Base-by-base conservation (phyloP, 1,140 invertebrate species). In the Panonychus citri region DNA sequence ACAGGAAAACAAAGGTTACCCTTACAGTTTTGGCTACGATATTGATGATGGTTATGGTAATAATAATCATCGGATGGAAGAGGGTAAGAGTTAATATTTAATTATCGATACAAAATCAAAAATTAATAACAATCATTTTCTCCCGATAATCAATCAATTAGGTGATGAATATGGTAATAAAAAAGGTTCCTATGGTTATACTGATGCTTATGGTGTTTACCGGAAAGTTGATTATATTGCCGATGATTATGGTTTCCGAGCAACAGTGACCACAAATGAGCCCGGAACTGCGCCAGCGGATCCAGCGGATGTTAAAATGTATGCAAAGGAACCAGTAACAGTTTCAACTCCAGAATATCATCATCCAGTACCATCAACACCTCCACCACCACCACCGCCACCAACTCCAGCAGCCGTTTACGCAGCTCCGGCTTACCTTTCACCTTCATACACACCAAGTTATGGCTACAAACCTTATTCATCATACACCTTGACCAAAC, bases 201-300 rank as follows among this genome's bases (percentile, higher is more conserved):
- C 25, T n/a, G 49, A 51, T 30, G 49, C 49, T 51, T 51, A 30
- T 17, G 49, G 49, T 26, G 24, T 51, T 27, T 51, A 28, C 28
- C 25, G 52, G 13, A 21, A 53, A 15, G 55, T 62, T n/a, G 63
- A 66, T 34, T 42, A 63, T 62, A 50, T 63, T 37, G 58, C 56
- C 55, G 65, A 65, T 50, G 46, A 49, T 26, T 39, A 37, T 40
- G 53, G 69, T 34, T 70, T 67, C 63, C 62, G 66, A 53, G 69
- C 69, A n/a, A 62, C 67, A 49, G 66, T 70, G 15, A 49, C 30
- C 19, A 59, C 58, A 5, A 53, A 43, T n/a, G 58, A 59, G 27
- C 58, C 51, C 3, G 58, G 58, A 25, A 58, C 56, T 17, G 58
- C 48, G 7, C 26, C 25, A 25, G 21, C 59, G 30, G 43, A 59